These are phyloP conservation scores for Cheilosia pagana DNA, from an alignment of 2,888 invertebrate genomes.

Conservation along the genomic window DNA sequence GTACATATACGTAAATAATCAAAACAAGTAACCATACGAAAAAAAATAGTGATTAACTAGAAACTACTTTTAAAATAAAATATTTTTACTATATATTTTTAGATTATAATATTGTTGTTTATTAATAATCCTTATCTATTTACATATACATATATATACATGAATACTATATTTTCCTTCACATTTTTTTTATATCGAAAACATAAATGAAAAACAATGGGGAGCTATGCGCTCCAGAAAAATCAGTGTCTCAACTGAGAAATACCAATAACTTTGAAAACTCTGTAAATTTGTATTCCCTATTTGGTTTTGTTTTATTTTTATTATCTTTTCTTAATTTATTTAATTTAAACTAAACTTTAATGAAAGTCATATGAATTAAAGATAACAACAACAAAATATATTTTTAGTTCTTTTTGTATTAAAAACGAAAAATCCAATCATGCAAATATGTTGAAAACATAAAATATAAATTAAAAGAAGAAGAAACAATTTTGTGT, in stretches of 20 bases:
- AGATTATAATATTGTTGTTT: slow-evolving; percentile 39
- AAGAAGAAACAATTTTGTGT: slow-evolving; percentile 34
- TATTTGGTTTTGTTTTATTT: slow-evolving; percentile 26
- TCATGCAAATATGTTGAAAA: slow-evolving; percentile 20
- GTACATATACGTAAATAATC: slow-evolving; percentile 36
- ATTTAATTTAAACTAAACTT: slow-evolving; percentile 66
- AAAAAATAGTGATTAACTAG: slow-evolving; percentile 24
- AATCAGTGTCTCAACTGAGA: slow-evolving; percentile 31
- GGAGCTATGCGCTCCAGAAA: slow-evolving; percentile 17
- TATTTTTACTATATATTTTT: slow-evolving; percentile 22
- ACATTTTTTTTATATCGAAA: slow-evolving; percentile 1
- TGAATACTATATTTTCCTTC: slow-evolving; percentile 13
- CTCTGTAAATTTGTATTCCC: slow-evolving; percentile 5
- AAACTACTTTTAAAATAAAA: slow-evolving; percentile 24
- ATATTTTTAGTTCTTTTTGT: slow-evolving; percentile 66
- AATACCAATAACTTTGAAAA: slow-evolving; percentile 16
- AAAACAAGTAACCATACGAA: slow-evolving; percentile 22
- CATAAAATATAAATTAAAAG: slow-evolving; percentile 18
- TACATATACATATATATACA: slow-evolving; percentile 25
- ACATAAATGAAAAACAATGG: slow-evolving; percentile 12
- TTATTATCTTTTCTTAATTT: slow-evolving; percentile 62
- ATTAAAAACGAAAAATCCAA: slow-evolving; percentile 22
- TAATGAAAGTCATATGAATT: slow-evolving; percentile 66
- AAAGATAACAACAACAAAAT: slow-evolving; percentile 42
- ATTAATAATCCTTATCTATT: slow-evolving; percentile 43